Evolutionary conservation across 2,888 invertebrate species (phyloP).

Genomic region (Nezara viridula): DNA sequence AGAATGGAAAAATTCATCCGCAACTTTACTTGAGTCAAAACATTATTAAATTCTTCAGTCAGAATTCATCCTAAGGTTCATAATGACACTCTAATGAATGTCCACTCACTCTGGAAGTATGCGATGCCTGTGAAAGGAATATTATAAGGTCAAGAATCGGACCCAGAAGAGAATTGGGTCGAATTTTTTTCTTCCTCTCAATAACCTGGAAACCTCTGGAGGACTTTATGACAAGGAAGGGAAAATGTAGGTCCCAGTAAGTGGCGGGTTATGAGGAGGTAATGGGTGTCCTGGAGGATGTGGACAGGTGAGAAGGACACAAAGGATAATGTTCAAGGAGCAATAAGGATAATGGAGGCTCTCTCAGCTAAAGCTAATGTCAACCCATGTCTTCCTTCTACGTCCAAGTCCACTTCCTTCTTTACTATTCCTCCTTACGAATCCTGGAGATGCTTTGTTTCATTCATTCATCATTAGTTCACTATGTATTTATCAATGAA

Average conservation of each 20-base stretch:
- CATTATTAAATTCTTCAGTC: no score
- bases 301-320: conserved; percentile 6
- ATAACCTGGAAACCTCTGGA: neutral
- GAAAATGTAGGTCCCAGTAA: neutral
- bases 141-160: neutral
- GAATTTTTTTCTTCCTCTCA: neutral
- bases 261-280: neutral
- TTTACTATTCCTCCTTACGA: no score
- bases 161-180: neutral
- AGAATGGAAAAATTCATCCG: no score
- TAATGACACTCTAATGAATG: no score
- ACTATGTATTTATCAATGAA: no score
- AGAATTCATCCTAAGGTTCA: no score
- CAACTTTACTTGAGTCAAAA: no score
- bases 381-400: neutral
- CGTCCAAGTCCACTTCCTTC: neutral
- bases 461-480: no score
- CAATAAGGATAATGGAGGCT: neutral
- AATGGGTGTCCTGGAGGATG: neutral
- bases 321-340: conserved; percentile 9
- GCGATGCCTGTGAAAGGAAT: neutral
- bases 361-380: neutral
- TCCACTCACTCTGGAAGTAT: neutral
- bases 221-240: neutral
- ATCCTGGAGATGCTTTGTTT: no score